Evolutionary conservation across 2,888 invertebrate species (phyloP), one percentile per base, ranked within the genome.

Genomic region (Ferdinandea cuprea): DNA sequence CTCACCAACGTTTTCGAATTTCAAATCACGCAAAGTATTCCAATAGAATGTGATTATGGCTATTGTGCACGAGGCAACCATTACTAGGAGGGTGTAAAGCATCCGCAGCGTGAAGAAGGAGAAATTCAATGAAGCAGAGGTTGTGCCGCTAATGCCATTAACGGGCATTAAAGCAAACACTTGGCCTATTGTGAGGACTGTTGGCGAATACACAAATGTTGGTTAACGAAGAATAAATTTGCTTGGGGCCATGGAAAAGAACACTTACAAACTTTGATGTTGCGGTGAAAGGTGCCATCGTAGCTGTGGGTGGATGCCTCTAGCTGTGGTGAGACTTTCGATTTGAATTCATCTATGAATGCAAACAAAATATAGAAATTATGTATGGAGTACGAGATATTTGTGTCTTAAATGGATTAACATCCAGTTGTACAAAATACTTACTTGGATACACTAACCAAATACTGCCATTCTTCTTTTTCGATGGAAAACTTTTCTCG

Each of bases 91-190:
- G 25, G 73, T 63, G 63, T 79, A 84, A 15, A 54, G 1, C 73
- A 79, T 69, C 37, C 84, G 63, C 0, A 44, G 46, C 7, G 63
- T 73, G 50, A 56, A 46, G 30, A 79, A 66, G 11, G 78, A 79
- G 69, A 84, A 84, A 28, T 73, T 63, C 46, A 84, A 65, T 40
- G 89, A 86, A 6, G 89, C 88, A 1, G 91, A 88, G 56, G 91
- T 89, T 1, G 88, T 85, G 6, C 88, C 88, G 52, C 86, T 88
- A 8, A 92, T 86, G 1, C 92, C 92, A 66, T 88, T 87, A 3
- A 92, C 89, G 1, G 92, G 92, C 85, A 92, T 88, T 58, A 92
- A 87, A 21, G 91, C 91, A 74, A 92, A 92, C 61, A 89, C 90
- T 85, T 92, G 92, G 0, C 92, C 92, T 63, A 92, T 85, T 42